Evolutionary conservation across 2,888 invertebrate genomes (phyloP).

Genomic region (Sarcophaga rosellei): DNA sequence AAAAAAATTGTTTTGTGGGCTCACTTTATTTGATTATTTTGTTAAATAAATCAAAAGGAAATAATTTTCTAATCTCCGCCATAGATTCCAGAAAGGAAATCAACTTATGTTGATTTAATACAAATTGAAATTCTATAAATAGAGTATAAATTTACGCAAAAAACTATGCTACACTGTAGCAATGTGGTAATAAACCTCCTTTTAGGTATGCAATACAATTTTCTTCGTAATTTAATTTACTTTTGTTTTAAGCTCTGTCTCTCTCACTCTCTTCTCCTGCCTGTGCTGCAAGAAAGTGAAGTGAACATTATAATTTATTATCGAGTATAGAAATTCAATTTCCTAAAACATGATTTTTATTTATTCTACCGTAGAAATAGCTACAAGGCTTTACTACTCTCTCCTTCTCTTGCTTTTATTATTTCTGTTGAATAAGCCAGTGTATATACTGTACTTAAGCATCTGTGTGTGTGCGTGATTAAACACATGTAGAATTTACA

Average conservation of each 20-base stretch:
- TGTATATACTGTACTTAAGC: not conserved
- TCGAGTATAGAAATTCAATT: conserved; percentile 59
- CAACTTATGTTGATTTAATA: conserved; percentile 1
- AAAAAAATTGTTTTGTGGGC: not conserved
- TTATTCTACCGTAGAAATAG: conserved; percentile 33
- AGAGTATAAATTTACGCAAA: not conserved
- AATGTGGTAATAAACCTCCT: not conserved
- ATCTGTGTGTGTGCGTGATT: not conserved
- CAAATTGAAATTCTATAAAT: not conserved
- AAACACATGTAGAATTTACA: not conserved
- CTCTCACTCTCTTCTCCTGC: not conserved
- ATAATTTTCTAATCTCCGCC: not conserved
- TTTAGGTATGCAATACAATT: conserved; percentile 10
- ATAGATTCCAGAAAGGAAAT: not conserved
- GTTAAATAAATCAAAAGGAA: not conserved
- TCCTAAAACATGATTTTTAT: conserved; percentile 56
- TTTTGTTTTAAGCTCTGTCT: not conserved
- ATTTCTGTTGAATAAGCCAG: not conserved
- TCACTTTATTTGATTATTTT: not conserved
- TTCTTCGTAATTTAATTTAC: conserved; percentile 41
- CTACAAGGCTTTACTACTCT: not conserved
- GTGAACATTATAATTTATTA: conserved; percentile 57
- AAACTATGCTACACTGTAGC: conserved; percentile 25
- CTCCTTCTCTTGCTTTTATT: not conserved
- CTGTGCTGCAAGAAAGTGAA: conserved; percentile 1